Evolutionary conservation across 2,113 vertebrate species (phyloP).

Genomic region (Rattus rattus): DNA sequence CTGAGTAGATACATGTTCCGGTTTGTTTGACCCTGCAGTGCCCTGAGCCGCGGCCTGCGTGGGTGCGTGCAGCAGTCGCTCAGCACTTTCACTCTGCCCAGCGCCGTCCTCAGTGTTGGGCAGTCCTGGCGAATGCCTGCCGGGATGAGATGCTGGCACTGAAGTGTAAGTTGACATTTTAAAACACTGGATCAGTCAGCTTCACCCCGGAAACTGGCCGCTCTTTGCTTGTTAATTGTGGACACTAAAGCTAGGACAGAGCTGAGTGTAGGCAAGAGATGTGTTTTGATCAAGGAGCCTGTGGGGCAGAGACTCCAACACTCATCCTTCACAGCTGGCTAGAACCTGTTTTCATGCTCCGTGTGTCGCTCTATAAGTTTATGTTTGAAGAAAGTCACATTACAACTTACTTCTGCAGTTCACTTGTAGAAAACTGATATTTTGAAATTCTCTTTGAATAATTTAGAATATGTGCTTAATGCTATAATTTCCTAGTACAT

Average conservation of each 20-base stretch:
- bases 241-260: conserved; percentile 35
- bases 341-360: neutral
- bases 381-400: conserved; percentile 12
- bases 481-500: neutral
- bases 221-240: conserved; percentile 35
- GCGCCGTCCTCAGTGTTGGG: conserved; percentile 31
- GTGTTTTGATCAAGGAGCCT: neutral
- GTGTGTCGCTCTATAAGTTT: neutral
- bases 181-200: conserved; percentile 33
- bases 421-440: conserved; percentile 5
- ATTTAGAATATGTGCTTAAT: conserved; percentile 54
- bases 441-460: conserved; percentile 41
- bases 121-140: conserved; percentile 48
- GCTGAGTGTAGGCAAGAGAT: neutral
- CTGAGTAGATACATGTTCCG: neutral
- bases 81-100: neutral
- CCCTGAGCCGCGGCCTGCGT: conserved; percentile 43
- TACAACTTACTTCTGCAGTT: conserved; percentile 35
- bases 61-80: neutral
- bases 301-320: neutral
- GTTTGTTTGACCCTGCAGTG: no score
- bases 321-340: neutral
- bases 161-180: conserved; percentile 60
- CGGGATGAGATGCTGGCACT: conserved; percentile 37
- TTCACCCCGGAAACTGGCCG: conserved; percentile 7